Percentiles rank a stretch among this genome's conserved stretches.
Evolutionary conservation across 2,113 vertebrate species (phyloP).

Genomic region (Polypterus bichir): DNA sequence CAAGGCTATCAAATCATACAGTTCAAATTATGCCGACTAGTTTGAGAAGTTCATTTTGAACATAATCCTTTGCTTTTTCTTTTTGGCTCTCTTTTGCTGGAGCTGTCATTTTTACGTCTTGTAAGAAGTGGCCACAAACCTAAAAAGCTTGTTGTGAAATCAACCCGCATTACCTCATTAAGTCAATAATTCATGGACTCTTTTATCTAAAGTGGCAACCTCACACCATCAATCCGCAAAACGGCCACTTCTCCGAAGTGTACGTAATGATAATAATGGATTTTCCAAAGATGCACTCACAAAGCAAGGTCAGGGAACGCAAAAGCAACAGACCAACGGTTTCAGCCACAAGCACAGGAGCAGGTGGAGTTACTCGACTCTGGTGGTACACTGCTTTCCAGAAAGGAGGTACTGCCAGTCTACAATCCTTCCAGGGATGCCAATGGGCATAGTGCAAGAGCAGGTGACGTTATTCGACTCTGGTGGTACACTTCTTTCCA

Average conservation of each 20-base stretch:
- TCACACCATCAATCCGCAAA: constrained; percentile 72
- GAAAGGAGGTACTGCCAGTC: too few relatives aligned
- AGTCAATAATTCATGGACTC: constrained; percentile 78
- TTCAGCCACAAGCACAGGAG: constrained; percentile 62
- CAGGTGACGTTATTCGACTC: constrained; percentile 60
- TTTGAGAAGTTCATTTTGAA: background rate
- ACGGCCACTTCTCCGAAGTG: constrained; percentile 65
- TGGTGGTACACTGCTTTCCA: too few relatives aligned
- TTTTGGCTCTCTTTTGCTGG: constrained; percentile 18
- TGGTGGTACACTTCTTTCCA: constrained; percentile 32
- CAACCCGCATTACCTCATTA: constrained; percentile 73
- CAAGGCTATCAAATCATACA: too few relatives aligned
- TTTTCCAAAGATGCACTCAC: constrained; percentile 64
- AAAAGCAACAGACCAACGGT: constrained; percentile 45
- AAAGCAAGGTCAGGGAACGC: constrained; percentile 56
- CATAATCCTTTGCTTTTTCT: constrained; percentile 13
- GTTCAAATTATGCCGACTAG: too few relatives aligned
- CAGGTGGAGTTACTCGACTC: constrained; percentile 62
- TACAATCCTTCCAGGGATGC: too few relatives aligned
- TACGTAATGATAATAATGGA: constrained; percentile 73
- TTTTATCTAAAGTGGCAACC: constrained; percentile 78
- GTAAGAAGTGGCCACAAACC: constrained; percentile 42
- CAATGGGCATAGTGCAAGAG: too few relatives aligned
- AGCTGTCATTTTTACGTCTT: constrained; percentile 37
- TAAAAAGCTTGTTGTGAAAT: constrained; percentile 62